Evolutionary conservation across 35 echinoderm and acorn worm genomes (phyloP), one percentile per base, ranked within the genome.

Genomic region (Ophioderma brevispina): DNA sequence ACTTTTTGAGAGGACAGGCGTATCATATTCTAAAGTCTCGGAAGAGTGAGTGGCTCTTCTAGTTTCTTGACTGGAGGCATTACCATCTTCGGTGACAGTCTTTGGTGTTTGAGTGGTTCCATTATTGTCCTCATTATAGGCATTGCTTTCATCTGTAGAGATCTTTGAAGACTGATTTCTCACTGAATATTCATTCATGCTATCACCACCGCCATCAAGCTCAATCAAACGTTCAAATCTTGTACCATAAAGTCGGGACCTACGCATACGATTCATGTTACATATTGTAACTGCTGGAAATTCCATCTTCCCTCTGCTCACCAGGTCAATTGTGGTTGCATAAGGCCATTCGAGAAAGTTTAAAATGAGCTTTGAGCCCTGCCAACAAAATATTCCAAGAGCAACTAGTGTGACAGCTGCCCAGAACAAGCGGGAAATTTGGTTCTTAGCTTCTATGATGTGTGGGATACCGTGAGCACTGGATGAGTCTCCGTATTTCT

Each of bases 241-340:
- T 0, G 90, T 98, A 17, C 88, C 90, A 21, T 75, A 32, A 37
- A 98, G 32, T 55, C 85, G 31, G 0, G 96, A 98, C 1, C 96
- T 55, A 30, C 90, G 40, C 14, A 98, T 34, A 35, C 82, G 78
- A 76, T 98, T 98, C 90, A 95, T 93, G 63, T 98, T 98, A 39
- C 96, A 98, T 8, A 98, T 78, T 38, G 93, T 98, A 0, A 98
- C 91, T 2, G 96, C 90, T 1, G 96, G 96, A 78, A 90, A 98
- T 32, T 37, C 36, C 18, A 98, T 31, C 21, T 94, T 30, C 15
- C 81, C 75, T 4, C 43, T 83, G 3, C 87, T 89, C 33, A 95
- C 80, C 31, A 98, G 34, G n/a, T 98, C 86, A 25, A 98, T 84
- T 43, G 85, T 84, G 10, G 90, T 94, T 13, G 84, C 86, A 32